Conservation (phyloP, 2,888 invertebrate genomes). For the Ennomos fuscantarius region DNA sequence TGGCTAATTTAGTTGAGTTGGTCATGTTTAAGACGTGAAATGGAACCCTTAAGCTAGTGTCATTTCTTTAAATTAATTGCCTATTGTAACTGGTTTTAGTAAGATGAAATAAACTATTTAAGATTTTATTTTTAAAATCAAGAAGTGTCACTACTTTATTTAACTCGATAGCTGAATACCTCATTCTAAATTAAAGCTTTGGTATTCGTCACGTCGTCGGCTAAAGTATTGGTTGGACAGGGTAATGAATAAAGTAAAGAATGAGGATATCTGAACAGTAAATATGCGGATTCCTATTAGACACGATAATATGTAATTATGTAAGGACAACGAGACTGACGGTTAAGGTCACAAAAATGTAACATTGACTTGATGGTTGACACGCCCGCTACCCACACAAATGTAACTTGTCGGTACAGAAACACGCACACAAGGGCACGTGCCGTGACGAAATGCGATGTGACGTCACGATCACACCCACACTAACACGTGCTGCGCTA, state of each 20-base stretch:
- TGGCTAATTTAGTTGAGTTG: no score
- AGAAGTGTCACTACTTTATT: no score
- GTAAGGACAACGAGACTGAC: slow-evolving; percentile 69
- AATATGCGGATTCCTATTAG: slow-evolving; percentile 25
- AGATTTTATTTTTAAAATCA: no score
- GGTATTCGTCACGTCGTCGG: no score
- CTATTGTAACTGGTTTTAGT: no score
- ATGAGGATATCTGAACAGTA: slow-evolving; percentile 18
- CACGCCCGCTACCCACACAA: slow-evolving; percentile 61
- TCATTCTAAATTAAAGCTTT: no score
- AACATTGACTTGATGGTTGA: slow-evolving; percentile 72
- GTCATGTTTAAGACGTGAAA: no score
- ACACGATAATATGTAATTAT: slow-evolving; percentile 47
- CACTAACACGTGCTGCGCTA: slow-evolving; percentile 63
- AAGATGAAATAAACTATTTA: no score
- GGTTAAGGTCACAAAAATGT: slow-evolving; percentile 85
- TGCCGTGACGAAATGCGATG: slow-evolving; percentile 63
- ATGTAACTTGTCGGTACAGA: slow-evolving; percentile 36
- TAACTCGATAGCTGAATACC: no score
- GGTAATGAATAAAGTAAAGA: slow-evolving; percentile 8
- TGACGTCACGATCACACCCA: slow-evolving; percentile 84
- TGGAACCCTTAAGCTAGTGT: no score
- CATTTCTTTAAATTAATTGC: no score
- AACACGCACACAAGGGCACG: slow-evolving; percentile 47
- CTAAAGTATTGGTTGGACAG: no score